Percentiles rank a stretch among this genome's conserved stretches.
phyloP scores from a whole-genome alignment of 2,113 vertebrate species.

The Bos javanicus region DNA sequence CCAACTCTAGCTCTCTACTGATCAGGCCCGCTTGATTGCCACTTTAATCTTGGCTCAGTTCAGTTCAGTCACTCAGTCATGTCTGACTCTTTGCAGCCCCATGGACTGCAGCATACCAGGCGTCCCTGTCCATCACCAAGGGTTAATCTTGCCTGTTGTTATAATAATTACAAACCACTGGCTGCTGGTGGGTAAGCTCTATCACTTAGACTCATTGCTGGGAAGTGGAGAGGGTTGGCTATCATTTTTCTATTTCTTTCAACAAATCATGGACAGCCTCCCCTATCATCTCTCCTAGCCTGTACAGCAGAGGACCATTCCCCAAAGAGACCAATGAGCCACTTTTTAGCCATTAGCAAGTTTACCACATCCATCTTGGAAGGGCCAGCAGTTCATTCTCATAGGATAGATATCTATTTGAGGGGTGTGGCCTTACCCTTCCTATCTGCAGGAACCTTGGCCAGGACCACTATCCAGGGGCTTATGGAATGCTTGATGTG shows the following conservation, averaged over 20 bases:
- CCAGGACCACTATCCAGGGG: neutral
- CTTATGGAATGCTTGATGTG: neutral
- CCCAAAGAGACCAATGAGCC: neutral
- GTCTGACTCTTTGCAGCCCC: neutral
- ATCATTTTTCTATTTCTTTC: neutral
- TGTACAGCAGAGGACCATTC: neutral
- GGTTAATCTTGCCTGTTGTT: neutral
- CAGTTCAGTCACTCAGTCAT: neutral
- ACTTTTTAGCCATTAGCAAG: neutral
- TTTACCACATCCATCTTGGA: neutral
- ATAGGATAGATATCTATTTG: neutral
- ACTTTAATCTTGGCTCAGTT: neutral
- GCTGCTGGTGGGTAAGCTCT: neutral
- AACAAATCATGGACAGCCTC: neutral
- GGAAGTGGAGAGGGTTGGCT: neutral
- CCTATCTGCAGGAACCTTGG: neutral
- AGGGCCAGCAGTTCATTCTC: neutral
- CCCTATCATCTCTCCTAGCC: neutral
- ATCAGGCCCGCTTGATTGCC: neutral
- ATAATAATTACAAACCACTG: neutral
- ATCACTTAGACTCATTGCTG: neutral
- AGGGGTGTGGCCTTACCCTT: neutral
- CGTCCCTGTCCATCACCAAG: neutral
- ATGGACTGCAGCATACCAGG: neutral
- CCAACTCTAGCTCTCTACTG: neutral